Percentiles rank a stretch among this genome's conserved stretches.
Evolutionary conservation across 2,797 vertebrate genomes (phyloP).

Genomic region (Micrastur ruficollis): DNA sequence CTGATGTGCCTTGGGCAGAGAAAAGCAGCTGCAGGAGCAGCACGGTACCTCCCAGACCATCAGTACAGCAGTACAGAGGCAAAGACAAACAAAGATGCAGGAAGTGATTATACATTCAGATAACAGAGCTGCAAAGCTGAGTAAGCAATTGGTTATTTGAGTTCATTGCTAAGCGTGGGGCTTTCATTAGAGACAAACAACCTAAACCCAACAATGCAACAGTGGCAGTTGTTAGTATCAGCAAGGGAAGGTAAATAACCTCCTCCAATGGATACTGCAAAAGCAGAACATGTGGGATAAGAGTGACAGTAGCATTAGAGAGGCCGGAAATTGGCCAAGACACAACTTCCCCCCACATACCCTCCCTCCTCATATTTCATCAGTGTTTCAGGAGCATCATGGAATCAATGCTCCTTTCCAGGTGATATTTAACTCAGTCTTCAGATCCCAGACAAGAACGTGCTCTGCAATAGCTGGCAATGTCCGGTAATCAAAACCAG

Average conservation of each 20-base stretch:
- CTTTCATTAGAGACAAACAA: slow-evolving; percentile 10
- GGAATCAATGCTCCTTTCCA: not conserved
- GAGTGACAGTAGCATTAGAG: not conserved
- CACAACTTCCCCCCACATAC: not conserved
- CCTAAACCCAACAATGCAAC: not conserved
- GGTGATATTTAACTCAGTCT: not conserved
- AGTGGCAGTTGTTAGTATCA: not conserved
- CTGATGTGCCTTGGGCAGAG: not conserved
- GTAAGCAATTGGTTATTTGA: not conserved
- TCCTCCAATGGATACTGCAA: not conserved
- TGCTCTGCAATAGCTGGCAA: not conserved
- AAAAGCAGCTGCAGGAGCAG: slow-evolving; percentile 26
- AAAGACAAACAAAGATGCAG: slow-evolving; percentile 25
- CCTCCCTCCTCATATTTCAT: not conserved
- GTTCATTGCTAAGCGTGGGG: not conserved
- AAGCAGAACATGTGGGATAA: not conserved
- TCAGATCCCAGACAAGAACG: not conserved
- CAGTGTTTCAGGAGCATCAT: not conserved
- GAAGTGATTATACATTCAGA: slow-evolving; percentile 12
- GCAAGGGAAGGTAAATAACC: slow-evolving; percentile 2
- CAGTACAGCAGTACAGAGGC: not conserved
- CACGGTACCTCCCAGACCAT: not conserved
- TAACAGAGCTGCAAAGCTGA: slow-evolving; percentile 10
- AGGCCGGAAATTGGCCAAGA: not conserved
- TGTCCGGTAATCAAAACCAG: slow-evolving; percentile 28